Base-by-base conservation (phyloP, 2,888 invertebrate genomes). In the Philaethria dido region DNA sequence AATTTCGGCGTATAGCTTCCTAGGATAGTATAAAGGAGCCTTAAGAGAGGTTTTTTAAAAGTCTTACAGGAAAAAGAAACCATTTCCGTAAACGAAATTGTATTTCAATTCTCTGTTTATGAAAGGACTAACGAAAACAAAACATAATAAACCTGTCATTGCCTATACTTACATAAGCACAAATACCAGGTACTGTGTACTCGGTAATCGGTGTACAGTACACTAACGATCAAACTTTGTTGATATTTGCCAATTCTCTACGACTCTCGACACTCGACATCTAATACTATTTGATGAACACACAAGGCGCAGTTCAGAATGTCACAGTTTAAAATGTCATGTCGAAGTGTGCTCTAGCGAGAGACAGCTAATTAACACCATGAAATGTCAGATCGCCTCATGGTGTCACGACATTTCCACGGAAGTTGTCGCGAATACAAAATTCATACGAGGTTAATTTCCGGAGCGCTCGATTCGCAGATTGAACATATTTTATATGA, bases 401-500 rank as follows among this genome's bases (percentile, higher is more conserved):
- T 9, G 9, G 33, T 25, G 29, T 29, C 9, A 8, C 50, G 48
- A 48, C 22, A 22, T 14, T 48, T 25, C 3, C n/a, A 2, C 11
- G 50, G n/a, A 25, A 14, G 29, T 29, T 11, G 36, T 14, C 13
- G 20, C 14, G 0, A 9, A 8, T 20, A 20, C 20, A n/a, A 55
- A 22, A 39, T 39, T 22, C 39, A 39, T 14, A 36, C 55, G 55
- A 55, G 55, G 36, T 39, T 55, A 39, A 39, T 55, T 55, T 39
- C 39, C 55, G 39, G 39, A 36, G 14, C 8, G 36, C 9, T 39
- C 20, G 39, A 55, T 39, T 55, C 20, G 1, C 54, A 55, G 20
- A 55, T 20, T 55, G 42, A 22, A 4, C 13, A 13, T 42, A 16
- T 57, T 39, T 39, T 57, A 8, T 36, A 14, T 25, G 22, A 22